These are phyloP conservation scores for Cylindroiulus punctatus DNA, from an alignment of 2,888 invertebrate genomes.

Conservation along the genomic window DNA sequence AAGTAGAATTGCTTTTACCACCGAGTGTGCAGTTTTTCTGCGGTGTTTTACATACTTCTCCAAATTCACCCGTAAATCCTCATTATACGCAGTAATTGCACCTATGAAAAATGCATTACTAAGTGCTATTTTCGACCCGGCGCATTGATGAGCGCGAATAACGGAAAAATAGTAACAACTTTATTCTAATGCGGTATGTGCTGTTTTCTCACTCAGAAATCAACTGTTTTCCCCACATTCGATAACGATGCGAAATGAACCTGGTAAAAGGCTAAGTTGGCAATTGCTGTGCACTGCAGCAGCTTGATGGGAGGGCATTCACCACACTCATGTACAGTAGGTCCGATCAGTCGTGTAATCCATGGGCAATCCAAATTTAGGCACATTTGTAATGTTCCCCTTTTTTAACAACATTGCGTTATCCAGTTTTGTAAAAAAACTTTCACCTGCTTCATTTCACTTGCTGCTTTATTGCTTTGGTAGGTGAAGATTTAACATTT, in stretches of 20 bases:
- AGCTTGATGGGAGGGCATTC: too few relatives aligned
- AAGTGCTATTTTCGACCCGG: constrained; percentile 29
- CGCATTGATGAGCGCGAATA: constrained; percentile 3
- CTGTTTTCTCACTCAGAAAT: neutral
- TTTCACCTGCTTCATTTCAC: too few relatives aligned
- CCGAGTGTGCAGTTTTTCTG: constrained; percentile 40
- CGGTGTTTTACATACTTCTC: constrained; percentile 43
- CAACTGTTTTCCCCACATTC: neutral
- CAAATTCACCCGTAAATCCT: constrained; percentile 32
- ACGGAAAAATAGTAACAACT: neutral
- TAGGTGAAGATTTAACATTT: too few relatives aligned
- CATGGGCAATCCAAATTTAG: too few relatives aligned
- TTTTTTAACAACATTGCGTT: too few relatives aligned
- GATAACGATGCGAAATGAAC: neutral
- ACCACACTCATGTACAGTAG: too few relatives aligned
- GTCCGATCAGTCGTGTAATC: too few relatives aligned
- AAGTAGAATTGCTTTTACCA: constrained; percentile 39
- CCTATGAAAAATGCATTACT: constrained; percentile 45
- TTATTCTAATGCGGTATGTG: neutral
- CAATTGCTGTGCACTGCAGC: too few relatives aligned
- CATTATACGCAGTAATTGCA: constrained; percentile 24
- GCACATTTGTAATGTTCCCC: too few relatives aligned
- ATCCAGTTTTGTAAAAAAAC: too few relatives aligned
- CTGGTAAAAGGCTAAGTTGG: too few relatives aligned
- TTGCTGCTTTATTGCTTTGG: too few relatives aligned